A percentile compares a stretch with the other conserved stretches of the same genome.
Evolutionary conservation across 2,113 vertebrate species (phyloP).

Genomic region (Paracanthobrama guichenoti): DNA sequence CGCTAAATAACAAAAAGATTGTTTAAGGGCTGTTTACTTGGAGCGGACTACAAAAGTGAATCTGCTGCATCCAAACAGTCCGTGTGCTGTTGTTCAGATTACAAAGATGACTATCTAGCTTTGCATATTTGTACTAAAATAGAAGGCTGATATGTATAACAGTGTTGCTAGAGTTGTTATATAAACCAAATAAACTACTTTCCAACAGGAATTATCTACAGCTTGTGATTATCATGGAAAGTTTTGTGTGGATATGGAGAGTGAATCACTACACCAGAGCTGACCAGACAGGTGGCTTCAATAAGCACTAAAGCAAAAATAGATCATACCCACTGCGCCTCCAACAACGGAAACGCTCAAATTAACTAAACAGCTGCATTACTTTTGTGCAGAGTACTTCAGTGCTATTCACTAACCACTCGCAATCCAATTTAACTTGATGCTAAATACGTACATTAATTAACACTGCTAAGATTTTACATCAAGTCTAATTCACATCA

Average conservation of each 20-base stretch:
- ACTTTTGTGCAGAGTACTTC: not conserved
- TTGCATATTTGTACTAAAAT: not conserved
- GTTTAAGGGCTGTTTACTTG: not conserved
- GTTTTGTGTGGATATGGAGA: not conserved
- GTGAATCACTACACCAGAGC: not conserved
- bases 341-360: not conserved
- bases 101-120: not conserved
- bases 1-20: not conserved
- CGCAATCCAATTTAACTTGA: not conserved
- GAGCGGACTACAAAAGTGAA: not conserved
- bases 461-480: not conserved
- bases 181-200: not conserved
- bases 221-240: constrained; percentile 2
- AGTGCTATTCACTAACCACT: not conserved
- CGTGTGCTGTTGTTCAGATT: not conserved
- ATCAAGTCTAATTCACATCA: not conserved
- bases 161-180: not conserved
- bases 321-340: not conserved
- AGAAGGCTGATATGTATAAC: too few species aligned
- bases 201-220: not conserved
- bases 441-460: not conserved
- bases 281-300: constrained; percentile 10
- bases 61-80: not conserved
- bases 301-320: constrained; percentile 23
- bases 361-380: constrained; percentile 14